phyloP scores from a whole-genome alignment of 1,140 invertebrate genomes.

The Ericerus pela region DNA sequence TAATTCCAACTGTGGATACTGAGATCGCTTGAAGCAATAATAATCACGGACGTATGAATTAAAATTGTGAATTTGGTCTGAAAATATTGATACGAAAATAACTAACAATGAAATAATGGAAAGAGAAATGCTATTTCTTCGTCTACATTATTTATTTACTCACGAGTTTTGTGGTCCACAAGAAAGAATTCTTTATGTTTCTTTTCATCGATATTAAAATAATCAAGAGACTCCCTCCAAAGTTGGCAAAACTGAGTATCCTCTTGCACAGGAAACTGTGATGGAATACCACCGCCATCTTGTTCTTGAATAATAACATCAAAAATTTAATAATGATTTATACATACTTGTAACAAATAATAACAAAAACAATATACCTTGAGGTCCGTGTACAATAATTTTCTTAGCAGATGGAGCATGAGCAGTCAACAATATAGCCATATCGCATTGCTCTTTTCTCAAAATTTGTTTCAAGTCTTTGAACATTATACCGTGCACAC shows the following conservation, averaged over 20 bases:
- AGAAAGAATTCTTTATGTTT: constrained; percentile 83
- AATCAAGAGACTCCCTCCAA: constrained; percentile 87
- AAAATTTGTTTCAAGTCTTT: constrained; percentile 98
- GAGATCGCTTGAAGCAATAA: constrained; percentile 97
- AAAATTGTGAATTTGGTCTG: constrained; percentile 88
- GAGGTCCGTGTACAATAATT: constrained; percentile 92
- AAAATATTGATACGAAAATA: constrained; percentile 23
- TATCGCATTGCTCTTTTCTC: constrained; percentile 97
- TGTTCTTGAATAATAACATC: constrained; percentile 41
- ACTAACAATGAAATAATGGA: background rate
- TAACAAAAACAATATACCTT: no score
- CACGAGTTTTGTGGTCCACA: constrained; percentile 95
- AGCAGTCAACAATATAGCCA: constrained; percentile 88
- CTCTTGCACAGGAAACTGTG: constrained; percentile 96
- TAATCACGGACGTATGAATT: constrained; percentile 90
- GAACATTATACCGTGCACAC: constrained; percentile 97
- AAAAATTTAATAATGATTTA: no score
- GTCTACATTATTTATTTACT: constrained; percentile 30
- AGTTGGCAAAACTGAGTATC: constrained; percentile 96
- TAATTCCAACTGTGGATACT: constrained; percentile 92
- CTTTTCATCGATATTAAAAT: constrained; percentile 88
- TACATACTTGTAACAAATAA: no score
- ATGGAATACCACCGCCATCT: constrained; percentile 87
- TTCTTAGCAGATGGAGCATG: constrained; percentile 99
- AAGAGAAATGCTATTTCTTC: background rate